Base-by-base conservation (phyloP, 2,113 vertebrate genomes). In the Syngnathus floridae region DNA sequence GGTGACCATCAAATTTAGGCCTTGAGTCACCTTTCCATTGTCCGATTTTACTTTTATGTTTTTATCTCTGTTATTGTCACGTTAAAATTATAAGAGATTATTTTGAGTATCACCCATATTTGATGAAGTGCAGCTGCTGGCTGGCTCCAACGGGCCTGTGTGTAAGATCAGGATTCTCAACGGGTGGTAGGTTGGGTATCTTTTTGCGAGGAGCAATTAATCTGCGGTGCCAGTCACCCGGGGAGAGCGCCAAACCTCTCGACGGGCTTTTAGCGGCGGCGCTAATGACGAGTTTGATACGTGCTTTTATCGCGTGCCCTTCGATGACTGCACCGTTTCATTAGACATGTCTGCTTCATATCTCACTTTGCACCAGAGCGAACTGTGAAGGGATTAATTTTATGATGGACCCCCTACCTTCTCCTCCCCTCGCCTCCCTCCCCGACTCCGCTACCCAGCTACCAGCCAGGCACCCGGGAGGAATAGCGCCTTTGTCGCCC, bases 371-470 rank as follows among this genome's bases (percentile, higher is more conserved):
- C 84, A 85, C 86, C 75, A 80, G 83, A 87, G 84, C 76, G 87
- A 87, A 89, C 74, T 87, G 83, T 87, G 87, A 86, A 80, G 77
- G 84, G 88, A 90, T 87, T 85, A 80, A 88, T 88, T 89, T 91
- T 81, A 81, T 86, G 83, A 90, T 73, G 75, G 87, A 87, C 85
- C 86, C 84, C 86, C 88, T 82, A 83, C 82, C 78, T 83, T 78
- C 75, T 71, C 66, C 74, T 41, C 43, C 19, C 66, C 62, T 21
- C 62, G 59, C 73, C 64, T 38, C 75, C 70, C 67, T 77, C 65
- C 71, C 62, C 67, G 36, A 41, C 77, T 77, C 76, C 41, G 37
- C 75, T 74, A 46, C 61, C 41, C 78, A 79, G 80, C 84, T 86
- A 79, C 77, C 82, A 81, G 84, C 81, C 82, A 77, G 76, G 73